A percentile compares a stretch with the other conserved stretches of the same genome.
Conservation (phyloP, 2,888 invertebrate species). For the Eupithecia vulgata region DNA sequence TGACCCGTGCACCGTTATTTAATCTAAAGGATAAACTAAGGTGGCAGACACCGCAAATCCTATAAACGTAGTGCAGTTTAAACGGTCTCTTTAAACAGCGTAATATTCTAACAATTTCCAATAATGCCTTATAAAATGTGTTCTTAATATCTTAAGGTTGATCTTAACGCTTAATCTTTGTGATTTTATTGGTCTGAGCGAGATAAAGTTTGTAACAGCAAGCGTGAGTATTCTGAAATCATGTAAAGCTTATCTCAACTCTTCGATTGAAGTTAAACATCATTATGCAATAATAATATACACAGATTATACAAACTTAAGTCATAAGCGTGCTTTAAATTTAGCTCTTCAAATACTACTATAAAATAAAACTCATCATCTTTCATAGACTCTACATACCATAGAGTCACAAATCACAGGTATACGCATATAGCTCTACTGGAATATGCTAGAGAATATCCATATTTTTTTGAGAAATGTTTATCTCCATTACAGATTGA, state of each 20-base stretch:
- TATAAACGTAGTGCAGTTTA: slow-evolving; percentile 17
- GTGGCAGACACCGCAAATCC: slow-evolving; percentile 18
- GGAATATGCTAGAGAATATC: too few relatives aligned
- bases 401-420: too few relatives aligned
- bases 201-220: slow-evolving; percentile 4
- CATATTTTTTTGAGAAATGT: too few relatives aligned
- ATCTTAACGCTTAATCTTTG: slow-evolving; percentile 14
- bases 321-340: neutral
- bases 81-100: neutral
- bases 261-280: neutral
- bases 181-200: slow-evolving; percentile 10
- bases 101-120: slow-evolving; percentile 32
- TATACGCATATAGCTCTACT: too few relatives aligned
- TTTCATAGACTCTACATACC: too few relatives aligned
- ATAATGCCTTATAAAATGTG: slow-evolving; percentile 24
- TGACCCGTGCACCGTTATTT: neutral
- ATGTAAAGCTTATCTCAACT: neutral
- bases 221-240: neutral
- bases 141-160: slow-evolving; percentile 14
- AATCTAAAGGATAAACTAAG: neutral
- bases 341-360: neutral
- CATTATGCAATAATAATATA: neutral
- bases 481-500: too few relatives aligned
- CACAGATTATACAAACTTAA: neutral
- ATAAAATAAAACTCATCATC: too few relatives aligned